phyloP scores from a whole-genome alignment of 2,797 vertebrate species.

The Eulemur rubriventer region DNA sequence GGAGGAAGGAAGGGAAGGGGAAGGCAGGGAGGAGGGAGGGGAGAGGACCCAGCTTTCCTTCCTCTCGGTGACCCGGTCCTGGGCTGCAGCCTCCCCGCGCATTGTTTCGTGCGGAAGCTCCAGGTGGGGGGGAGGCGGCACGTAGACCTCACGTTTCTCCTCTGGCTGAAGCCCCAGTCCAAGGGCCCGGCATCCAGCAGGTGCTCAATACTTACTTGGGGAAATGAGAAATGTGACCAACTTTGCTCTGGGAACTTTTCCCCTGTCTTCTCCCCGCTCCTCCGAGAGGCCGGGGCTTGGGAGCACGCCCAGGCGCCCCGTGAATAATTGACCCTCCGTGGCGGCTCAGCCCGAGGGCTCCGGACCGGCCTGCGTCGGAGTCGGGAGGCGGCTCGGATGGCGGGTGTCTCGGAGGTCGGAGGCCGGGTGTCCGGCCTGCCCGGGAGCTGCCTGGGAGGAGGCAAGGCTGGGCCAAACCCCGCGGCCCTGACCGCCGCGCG shows the following conservation, averaged over 20 bases:
- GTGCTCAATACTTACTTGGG: conserved; percentile 72
- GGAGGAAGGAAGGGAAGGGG: conserved; percentile 58
- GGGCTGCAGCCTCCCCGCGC: conserved; percentile 4
- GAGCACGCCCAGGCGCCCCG: conserved; percentile 61
- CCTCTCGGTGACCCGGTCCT: conserved; percentile 56
- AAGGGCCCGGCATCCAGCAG: conserved; percentile 69
- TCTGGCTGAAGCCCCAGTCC: not conserved
- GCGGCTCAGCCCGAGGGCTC: conserved; percentile 36
- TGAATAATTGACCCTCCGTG: conserved; percentile 63
- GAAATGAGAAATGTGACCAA: conserved; percentile 66
- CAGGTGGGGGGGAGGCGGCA: not conserved
- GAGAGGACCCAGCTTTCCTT: conserved; percentile 57
- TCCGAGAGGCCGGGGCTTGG: conserved; percentile 50
- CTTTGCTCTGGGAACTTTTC: conserved; percentile 77
- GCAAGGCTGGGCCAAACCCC: not conserved
- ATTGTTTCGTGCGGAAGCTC: conserved; percentile 63
- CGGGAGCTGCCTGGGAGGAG: not conserved
- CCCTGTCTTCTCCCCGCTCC: conserved; percentile 49
- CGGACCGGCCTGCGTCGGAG: not conserved
- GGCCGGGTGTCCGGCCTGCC: conserved; percentile 6
- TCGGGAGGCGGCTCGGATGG: not conserved
- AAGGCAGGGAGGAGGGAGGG: conserved; percentile 66
- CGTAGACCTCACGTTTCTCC: not conserved
- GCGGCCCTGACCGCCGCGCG: not conserved
- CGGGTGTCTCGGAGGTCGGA: not conserved